Base-by-base conservation (phyloP, 2,113 vertebrate genomes). In the Epinephelus lanceolatus region DNA sequence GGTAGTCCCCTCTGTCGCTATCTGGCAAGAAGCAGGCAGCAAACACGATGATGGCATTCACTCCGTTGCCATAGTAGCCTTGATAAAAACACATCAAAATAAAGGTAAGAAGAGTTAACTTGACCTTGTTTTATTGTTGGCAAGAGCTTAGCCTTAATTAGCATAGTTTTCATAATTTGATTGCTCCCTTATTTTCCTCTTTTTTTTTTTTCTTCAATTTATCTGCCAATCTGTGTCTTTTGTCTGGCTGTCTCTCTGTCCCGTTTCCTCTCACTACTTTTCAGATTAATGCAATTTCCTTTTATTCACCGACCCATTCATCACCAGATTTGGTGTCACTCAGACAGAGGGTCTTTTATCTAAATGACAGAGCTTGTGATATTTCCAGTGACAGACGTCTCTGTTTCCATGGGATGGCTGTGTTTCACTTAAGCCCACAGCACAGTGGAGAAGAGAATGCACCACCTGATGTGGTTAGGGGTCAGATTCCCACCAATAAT, bases 21-120 rank as follows among this genome's bases (percentile, higher is more conserved):
- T 99, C 98, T 77, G 98, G 98, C 92, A 99, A 96, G 95, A 98
- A 99, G 92, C 98, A 99, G 40, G 98, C 98, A 0, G 98, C 97
- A 91, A 99, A 99, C 88, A 99, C 98, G 93, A 99, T 99, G 94
- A 99, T 99, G 88, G 98, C 98, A 92, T 98, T 99, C 84, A 96
- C 94, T 23, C 92, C 94, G 75, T 97, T 97, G 81, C 96, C 94
- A 91, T 99, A 99, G 96, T 99, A 99, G 78, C 98, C 98, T 99
- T 53, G 90, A 88, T 77, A 78, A 95, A 77, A 76, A 87, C 5
- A 84, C 17, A 94, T 4, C 52, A 68, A 76, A 67, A 95, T 0
- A 21, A 83, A 71, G 72, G 47, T 53, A 27, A 73, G 33, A 65
- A 71, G 72, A 51, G 51, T 75, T 30, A 77, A 59, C 42, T 15